Conservation (phyloP, 1,140 invertebrate species). For the Plectrocnemia conspersa region DNA sequence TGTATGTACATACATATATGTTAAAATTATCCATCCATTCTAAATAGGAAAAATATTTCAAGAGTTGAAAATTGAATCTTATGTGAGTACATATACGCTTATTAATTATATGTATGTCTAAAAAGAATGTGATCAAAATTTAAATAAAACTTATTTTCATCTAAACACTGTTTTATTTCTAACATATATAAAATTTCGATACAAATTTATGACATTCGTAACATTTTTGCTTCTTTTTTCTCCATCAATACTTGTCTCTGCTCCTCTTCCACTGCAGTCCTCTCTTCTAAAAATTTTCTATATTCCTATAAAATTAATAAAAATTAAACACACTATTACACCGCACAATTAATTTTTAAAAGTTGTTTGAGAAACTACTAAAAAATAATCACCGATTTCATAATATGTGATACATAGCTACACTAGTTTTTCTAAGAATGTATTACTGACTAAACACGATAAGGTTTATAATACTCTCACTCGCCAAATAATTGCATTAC, state of each 20-base stretch:
- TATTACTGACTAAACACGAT: no score
- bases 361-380: no score
- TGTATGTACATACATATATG: no score
- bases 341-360: constrained; percentile 6
- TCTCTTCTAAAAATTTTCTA: constrained; percentile 74
- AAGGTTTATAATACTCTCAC: no score
- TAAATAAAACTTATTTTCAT: constrained; percentile 20
- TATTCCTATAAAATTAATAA: constrained; percentile 60
- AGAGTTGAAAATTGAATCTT: no score
- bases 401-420: no score
- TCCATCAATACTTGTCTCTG: constrained; percentile 78
- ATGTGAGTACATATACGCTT: no score
- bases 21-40: no score
- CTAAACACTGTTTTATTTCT: constrained; percentile 11
- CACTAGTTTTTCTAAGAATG: no score
- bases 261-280: constrained; percentile 65
- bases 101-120: constrained; percentile 18
- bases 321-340: background rate
- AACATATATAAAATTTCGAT: background rate
- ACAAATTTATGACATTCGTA: constrained; percentile 59
- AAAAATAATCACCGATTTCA: no score
- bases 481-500: no score
- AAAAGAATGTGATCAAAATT: constrained; percentile 18
- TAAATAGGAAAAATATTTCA: no score
- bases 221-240: constrained; percentile 87